Base-by-base conservation (phyloP, 1,140 invertebrate genomes). In the Berghia stephanieae region DNA sequence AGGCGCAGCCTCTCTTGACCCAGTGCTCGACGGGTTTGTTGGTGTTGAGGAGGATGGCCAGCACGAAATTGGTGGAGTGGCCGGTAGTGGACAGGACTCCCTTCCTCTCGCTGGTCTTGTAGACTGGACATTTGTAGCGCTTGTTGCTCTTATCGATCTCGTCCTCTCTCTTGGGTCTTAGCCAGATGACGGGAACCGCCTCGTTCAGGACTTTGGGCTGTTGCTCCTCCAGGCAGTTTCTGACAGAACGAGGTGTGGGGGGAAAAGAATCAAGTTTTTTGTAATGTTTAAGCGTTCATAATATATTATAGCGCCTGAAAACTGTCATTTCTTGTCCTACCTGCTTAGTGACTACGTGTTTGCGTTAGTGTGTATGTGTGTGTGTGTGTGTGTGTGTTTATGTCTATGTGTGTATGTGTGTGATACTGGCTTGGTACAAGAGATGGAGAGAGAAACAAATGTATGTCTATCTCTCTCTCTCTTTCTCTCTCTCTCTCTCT, bases 21-120 rank as follows among this genome's bases (percentile, higher is more conserved):
- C 89, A 90, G 83, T 90, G 88, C 34, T 86, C 67, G 4, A 86
- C 81, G 34, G 87, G 85, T 49, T 84, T 82, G 38, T 86, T 83
- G 27, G 85, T 88, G 49, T 80, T 74, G 43, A 90, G 79, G 31
- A 86, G 77, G 67, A 90, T 88, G 43, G 85, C 80, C 72, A 89
- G 78, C 3, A 90, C 88, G 83, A 90, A 90, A 85, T 90, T 90
- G 71, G 89, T 90, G 27, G 89, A 90, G 79, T 90, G 89, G 46
- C 89, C 89, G 75, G 89, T 90, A 24, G 89, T 90, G 40, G 88
- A 89, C 57, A 90, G 83, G 5, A 84, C 83, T 24, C 89, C 89
- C 49, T 84, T 91, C 82, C 96, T 91, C 68, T 94, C 94, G 83
- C 93, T 95, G 0, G 96, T 97, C 89, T 96, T 96, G 86, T 97